Conservation (phyloP, 2,113 vertebrate genomes). For the Scalopus aquaticus region DNA sequence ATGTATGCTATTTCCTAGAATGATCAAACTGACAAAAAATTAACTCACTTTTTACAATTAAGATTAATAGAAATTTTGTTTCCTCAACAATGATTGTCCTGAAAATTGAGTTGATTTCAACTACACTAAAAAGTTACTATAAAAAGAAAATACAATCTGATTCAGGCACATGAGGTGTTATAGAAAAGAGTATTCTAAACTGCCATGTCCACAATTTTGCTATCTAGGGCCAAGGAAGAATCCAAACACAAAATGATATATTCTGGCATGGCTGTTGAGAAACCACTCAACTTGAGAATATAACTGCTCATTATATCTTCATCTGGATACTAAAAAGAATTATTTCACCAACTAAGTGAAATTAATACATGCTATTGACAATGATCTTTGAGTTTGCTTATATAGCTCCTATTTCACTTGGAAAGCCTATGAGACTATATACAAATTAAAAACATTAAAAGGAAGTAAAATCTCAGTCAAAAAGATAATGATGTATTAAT, state of each 20-base stretch:
- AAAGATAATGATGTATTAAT: neutral
- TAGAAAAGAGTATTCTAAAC: neutral
- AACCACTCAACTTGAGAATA: neutral
- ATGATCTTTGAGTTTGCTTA: neutral
- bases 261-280: neutral
- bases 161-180: neutral
- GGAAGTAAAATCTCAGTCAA: neutral
- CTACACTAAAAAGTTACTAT: neutral
- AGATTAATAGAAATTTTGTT: neutral
- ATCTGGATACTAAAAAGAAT: neutral
- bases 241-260: neutral
- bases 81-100: neutral
- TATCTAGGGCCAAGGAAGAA: neutral
- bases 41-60: neutral
- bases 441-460: constrained; percentile 18
- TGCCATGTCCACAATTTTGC: constrained; percentile 9
- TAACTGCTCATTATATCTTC: neutral
- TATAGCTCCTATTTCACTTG: neutral
- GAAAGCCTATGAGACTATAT: neutral
- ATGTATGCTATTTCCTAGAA: neutral
- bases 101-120: constrained; percentile 21
- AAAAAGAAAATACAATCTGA: neutral
- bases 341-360: constrained; percentile 5
- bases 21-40: neutral
- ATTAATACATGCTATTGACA: neutral